phyloP scores from a whole-genome alignment of 2,888 invertebrate species.

The Metallyticus violacea region DNA sequence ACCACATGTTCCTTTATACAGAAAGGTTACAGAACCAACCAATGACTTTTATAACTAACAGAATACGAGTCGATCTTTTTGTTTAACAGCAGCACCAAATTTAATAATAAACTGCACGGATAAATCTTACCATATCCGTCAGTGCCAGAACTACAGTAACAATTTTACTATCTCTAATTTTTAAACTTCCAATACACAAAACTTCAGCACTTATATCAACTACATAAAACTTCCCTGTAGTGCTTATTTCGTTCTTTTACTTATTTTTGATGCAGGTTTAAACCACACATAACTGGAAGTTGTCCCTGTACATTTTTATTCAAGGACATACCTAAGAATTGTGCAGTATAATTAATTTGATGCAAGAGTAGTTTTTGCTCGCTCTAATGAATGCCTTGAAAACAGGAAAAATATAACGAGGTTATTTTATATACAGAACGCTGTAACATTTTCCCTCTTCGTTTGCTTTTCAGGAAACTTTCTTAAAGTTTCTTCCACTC shows the following conservation, averaged over 20 bases:
- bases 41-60: too few species aligned
- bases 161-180: too few species aligned
- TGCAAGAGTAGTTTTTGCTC: background rate
- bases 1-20: too few species aligned
- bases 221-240: background rate
- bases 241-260: background rate
- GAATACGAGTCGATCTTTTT: too few species aligned
- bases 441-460: background rate
- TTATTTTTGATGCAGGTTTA: background rate
- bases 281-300: background rate
- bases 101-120: too few species aligned
- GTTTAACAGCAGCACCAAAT: too few species aligned
- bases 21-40: too few species aligned
- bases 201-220: too few species aligned
- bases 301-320: background rate
- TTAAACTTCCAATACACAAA: too few species aligned
- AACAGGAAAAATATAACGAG: background rate
- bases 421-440: background rate
- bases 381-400: background rate
- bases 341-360: background rate
- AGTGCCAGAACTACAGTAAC: too few species aligned
- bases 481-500: background rate
- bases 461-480: too few species aligned
- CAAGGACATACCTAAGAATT: background rate
- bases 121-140: too few species aligned